A percentile compares a stretch with the other conserved stretches of the same genome.
Conservation (phyloP, 2,888 invertebrate species). For the Tetranychus truncatus region DNA sequence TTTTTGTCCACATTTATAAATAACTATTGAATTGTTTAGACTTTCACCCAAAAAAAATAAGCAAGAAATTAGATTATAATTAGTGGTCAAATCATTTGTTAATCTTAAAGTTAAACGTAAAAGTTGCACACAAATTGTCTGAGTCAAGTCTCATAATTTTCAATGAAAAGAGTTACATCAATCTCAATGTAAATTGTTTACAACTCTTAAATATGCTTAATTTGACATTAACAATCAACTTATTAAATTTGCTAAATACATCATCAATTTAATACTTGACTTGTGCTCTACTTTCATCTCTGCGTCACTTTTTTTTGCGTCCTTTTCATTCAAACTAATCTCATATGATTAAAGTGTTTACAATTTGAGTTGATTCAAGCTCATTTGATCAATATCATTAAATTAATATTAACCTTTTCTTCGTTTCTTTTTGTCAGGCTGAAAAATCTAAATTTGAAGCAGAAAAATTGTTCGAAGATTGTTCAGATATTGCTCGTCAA, state of each 20-base stretch:
- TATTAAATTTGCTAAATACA: background rate
- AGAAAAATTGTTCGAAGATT: slow-evolving; percentile 35
- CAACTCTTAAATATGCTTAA: background rate
- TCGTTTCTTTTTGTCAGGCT: slow-evolving; percentile 21
- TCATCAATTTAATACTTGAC: background rate
- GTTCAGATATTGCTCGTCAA: slow-evolving; percentile 33
- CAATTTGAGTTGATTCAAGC: background rate
- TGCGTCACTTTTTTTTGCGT: background rate
- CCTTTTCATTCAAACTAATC: background rate
- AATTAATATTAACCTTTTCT: background rate
- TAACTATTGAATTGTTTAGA: too few species aligned
- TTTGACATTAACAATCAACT: background rate
- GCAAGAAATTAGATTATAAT: too few species aligned
- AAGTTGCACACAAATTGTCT: too few species aligned
- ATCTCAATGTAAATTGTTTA: background rate
- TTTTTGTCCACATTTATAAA: too few species aligned
- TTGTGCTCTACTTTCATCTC: background rate
- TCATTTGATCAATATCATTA: background rate
- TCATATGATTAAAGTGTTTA: background rate
- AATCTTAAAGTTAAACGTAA: too few species aligned
- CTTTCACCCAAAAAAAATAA: too few species aligned
- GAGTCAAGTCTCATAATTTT: background rate
- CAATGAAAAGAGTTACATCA: background rate
- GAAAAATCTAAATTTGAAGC: slow-evolving; percentile 33
- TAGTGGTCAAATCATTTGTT: too few species aligned